These are phyloP conservation scores for Hydrozoanthus tunicans DNA, from an alignment of 64 coral and sea anemone genomes.

Conservation along the genomic window DNA sequence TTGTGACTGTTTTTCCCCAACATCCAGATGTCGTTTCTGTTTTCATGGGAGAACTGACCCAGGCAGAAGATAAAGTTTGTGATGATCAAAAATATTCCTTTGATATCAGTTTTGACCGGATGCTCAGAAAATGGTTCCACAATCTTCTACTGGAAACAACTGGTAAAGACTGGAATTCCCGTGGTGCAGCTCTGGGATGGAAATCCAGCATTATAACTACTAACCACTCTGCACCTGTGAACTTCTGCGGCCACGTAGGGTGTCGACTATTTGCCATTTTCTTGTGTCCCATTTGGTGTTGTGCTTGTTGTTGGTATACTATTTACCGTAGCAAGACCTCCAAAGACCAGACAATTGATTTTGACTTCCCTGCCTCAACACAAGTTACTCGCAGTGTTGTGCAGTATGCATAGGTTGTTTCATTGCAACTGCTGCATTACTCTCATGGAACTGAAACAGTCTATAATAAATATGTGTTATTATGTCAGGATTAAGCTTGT, in stretches of 20 bases:
- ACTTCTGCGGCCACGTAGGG: conserved; percentile 25
- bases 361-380: conserved; percentile 11
- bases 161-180: conserved; percentile 37
- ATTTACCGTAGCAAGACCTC: conserved; percentile 40
- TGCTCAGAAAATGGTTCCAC: neutral
- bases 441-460: too few species aligned
- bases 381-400: too few species aligned
- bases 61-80: conserved; percentile 25
- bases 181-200: conserved; percentile 34
- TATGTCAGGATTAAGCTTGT: too few species aligned
- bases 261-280: conserved; percentile 37
- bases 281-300: conserved; percentile 41
- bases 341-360: conserved; percentile 20
- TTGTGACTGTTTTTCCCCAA: conserved; percentile 35
- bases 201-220: conserved; percentile 35
- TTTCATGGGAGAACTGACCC: conserved; percentile 12
- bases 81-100: conserved; percentile 35
- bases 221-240: conserved; percentile 28
- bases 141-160: neutral
- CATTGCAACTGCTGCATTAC: too few species aligned
- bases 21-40: conserved; percentile 28
- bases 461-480: too few species aligned
- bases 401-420: neutral
- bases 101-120: conserved; percentile 42
- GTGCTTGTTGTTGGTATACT: conserved; percentile 17